Evolutionary conservation across 2,888 invertebrate species (phyloP).

Genomic region (Steinernema carpocapsae): DNA sequence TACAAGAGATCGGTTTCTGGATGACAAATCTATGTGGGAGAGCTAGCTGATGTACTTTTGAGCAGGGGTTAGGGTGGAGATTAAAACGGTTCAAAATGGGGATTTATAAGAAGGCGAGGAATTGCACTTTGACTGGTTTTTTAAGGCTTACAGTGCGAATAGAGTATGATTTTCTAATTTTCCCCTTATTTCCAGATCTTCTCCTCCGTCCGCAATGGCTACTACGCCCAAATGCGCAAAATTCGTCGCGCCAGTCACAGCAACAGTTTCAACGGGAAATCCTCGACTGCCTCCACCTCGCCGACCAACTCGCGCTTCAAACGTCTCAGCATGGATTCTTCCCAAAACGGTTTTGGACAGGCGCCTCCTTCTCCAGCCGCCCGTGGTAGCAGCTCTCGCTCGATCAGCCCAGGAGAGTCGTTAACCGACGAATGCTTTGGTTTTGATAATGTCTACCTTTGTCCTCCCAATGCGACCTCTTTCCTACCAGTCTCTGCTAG

Average conservation of each 20-base stretch:
- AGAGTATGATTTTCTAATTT: background rate
- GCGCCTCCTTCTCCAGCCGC: conserved; percentile 1
- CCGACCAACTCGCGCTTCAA: conserved; percentile 9
- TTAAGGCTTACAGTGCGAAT: too few relatives aligned
- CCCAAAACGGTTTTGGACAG: too few relatives aligned
- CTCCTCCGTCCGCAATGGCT: conserved; percentile 50
- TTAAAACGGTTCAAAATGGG: too few relatives aligned
- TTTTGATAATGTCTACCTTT: conserved; percentile 10
- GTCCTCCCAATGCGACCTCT: background rate
- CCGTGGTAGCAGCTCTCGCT: background rate
- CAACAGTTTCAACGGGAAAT: conserved; percentile 20
- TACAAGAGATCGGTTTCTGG: too few relatives aligned
- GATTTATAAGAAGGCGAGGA: too few relatives aligned
- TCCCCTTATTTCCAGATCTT: conserved; percentile 49
- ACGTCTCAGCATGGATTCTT: conserved; percentile 7
- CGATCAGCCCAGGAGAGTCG: conserved; percentile 20
- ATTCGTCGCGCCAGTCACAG: conserved; percentile 47
- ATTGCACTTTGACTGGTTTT: too few relatives aligned
- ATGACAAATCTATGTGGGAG: too few relatives aligned
- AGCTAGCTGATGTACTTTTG: too few relatives aligned
- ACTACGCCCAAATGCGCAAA: conserved; percentile 52
- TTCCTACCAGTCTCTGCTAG: conserved; percentile 19
- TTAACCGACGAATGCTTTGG: conserved; percentile 6
- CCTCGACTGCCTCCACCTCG: background rate
- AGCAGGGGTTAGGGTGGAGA: too few relatives aligned